phyloP scores from a whole-genome alignment of 2,113 vertebrate genomes.

The Entomyzon cyanotis region DNA sequence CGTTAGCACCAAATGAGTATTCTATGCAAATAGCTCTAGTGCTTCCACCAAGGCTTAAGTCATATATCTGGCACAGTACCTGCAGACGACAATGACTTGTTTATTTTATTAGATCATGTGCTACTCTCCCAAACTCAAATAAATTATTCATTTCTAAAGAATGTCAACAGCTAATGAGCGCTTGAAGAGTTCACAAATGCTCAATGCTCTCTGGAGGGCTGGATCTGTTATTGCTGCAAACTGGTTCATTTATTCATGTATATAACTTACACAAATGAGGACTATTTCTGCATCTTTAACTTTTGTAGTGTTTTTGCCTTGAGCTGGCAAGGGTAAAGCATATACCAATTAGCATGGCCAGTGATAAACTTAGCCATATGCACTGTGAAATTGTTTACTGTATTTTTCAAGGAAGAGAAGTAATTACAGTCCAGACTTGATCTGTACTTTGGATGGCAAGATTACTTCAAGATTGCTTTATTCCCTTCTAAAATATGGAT shows the following conservation, averaged over 20 bases:
- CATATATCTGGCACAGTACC: conserved; percentile 52
- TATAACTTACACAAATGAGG: not conserved
- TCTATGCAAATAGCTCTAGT: conserved; percentile 30
- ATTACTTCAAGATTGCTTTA: not conserved
- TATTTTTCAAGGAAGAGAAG: not conserved
- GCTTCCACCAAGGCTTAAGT: conserved; percentile 30
- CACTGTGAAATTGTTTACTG: not conserved
- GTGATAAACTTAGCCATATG: not conserved
- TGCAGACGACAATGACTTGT: conserved; percentile 53
- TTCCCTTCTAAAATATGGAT: not conserved
- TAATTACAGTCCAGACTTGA: not conserved
- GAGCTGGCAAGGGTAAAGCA: not conserved
- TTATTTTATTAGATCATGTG: conserved; percentile 61
- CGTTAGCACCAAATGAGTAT: not conserved
- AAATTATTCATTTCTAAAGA: conserved; percentile 52
- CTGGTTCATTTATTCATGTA: not conserved
- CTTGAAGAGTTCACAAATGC: not conserved
- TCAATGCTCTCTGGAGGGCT: not conserved
- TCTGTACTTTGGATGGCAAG: not conserved
- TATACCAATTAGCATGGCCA: not conserved
- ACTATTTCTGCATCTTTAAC: not conserved
- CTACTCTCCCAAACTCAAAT: conserved; percentile 40
- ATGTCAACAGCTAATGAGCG: conserved; percentile 38
- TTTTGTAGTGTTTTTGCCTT: not conserved
- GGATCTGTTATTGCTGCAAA: not conserved